Evolutionary conservation across 2,797 vertebrate species (phyloP).

Genomic region (Hyperoplus immaculatus): DNA sequence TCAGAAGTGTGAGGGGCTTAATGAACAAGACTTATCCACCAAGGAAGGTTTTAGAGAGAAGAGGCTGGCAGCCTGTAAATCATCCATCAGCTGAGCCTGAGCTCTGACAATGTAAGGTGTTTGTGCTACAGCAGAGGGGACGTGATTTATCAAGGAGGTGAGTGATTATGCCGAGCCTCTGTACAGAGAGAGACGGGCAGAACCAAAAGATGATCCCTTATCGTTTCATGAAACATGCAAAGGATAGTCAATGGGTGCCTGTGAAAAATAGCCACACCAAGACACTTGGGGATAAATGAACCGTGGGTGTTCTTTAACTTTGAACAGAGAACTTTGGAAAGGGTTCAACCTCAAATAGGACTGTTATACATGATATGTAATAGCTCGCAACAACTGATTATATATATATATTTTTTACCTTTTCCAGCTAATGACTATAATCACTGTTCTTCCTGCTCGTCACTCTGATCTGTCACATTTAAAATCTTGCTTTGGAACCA

Average conservation of each 20-base stretch:
- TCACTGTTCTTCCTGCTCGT: slow-evolving; percentile 53
- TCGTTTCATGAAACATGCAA: slow-evolving; percentile 80
- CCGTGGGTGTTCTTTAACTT: slow-evolving; percentile 30
- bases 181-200: slow-evolving; percentile 58
- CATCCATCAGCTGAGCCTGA: slow-evolving; percentile 73
- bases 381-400: not conserved
- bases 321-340: slow-evolving; percentile 32
- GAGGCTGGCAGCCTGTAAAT: slow-evolving; percentile 66
- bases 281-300: slow-evolving; percentile 65
- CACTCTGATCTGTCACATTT: slow-evolving; percentile 65
- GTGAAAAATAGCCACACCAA: slow-evolving; percentile 65
- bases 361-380: slow-evolving; percentile 24
- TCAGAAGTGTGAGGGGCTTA: slow-evolving; percentile 64
- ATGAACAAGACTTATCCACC: slow-evolving; percentile 70
- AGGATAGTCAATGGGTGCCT: slow-evolving; percentile 50
- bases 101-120: slow-evolving; percentile 77
- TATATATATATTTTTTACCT: slow-evolving; percentile 3
- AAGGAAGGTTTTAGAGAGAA: slow-evolving; percentile 57
- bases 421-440: slow-evolving; percentile 61
- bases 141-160: slow-evolving; percentile 78
- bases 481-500: slow-evolving; percentile 54
- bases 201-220: slow-evolving; percentile 74
- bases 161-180: slow-evolving; percentile 73
- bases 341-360: slow-evolving; percentile 31
- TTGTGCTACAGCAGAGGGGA: slow-evolving; percentile 73